Evolutionary conservation across 2,113 vertebrate species (phyloP), one percentile per base, ranked within the genome.

Genomic region (Glaucomys volans): DNA sequence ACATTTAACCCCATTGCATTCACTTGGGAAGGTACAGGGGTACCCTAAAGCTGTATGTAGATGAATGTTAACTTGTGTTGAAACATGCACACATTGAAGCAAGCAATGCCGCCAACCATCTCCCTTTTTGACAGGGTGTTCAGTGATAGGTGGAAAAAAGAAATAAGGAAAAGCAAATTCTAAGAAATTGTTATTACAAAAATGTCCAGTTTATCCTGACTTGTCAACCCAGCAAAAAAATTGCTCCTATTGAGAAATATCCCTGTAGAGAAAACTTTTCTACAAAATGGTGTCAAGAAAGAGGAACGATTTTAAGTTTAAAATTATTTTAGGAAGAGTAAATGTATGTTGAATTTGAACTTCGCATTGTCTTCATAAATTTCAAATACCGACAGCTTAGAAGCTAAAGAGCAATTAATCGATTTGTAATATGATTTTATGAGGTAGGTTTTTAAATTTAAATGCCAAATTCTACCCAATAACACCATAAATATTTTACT

Each of bases 401-500:
- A 80, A 80, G n/a, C 72, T 40, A 66, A 14, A 96, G 3, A 81
- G 52, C 5, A 32, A 77, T 66, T 88, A 6, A 18, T 66, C 50
- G 74, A 44, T 79, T 91, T 87, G 57, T 50, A 62, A 76, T 50
- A 66, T 1, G 35, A 30, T 57, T 94, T 95, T 87, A 0, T 79
- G 22, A 90, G 35, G 52, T 52, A 86, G 35, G 1, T 87, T 88
- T 52, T 40, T 9, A 20, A 64, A 71, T 93, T n/a, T 76, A 82
- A 93, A 88, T 10, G 40, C 35, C 14, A 71, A 89, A 85, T 17
- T 94, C 7, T 95, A 76, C 52, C 32, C 57, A 94, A 69, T 32
- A 94, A 97, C 96, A 90, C 95, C 90, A 89, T 96, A 94, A 67
- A 47, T 90, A 76, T 84, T 93, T 91, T 69, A 95, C 26, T 81